These are phyloP conservation scores for Aegotheles bennettii DNA, from an alignment of 2,113 vertebrate genomes.

Conservation along the genomic window DNA sequence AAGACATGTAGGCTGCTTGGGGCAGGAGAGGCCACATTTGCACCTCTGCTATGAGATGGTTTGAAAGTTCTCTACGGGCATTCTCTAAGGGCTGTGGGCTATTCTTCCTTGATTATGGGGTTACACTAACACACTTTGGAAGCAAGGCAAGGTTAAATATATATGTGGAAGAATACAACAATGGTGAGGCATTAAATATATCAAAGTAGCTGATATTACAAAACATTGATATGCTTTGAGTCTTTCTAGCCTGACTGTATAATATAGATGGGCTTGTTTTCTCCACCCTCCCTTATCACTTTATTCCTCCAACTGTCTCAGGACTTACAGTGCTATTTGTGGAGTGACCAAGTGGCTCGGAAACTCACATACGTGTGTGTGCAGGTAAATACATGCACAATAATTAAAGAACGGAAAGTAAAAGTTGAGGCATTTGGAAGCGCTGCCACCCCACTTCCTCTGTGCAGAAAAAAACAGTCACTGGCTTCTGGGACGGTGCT, in stretches of 20 bases:
- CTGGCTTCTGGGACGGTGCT: not conserved
- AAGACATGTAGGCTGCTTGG: fast-evolving
- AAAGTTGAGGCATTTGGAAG: not conserved
- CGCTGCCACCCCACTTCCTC: not conserved
- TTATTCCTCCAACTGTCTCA: not conserved
- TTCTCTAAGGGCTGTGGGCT: not conserved
- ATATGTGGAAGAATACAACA: not conserved
- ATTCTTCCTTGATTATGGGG: not conserved
- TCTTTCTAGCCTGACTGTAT: not conserved
- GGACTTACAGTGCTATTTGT: not conserved
- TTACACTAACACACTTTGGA: no score
- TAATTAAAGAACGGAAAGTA: not conserved
- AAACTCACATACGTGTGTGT: fast-evolving
- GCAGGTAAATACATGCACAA: not conserved
- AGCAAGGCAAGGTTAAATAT: not conserved
- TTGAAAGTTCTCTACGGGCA: not conserved
- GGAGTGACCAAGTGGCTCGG: not conserved
- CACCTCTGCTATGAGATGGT: not conserved
- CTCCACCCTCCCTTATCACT: not conserved
- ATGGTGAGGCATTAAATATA: not conserved
- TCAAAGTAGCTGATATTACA: not conserved
- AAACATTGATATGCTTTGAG: not conserved
- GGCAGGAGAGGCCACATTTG: not conserved
- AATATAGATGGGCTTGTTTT: not conserved
- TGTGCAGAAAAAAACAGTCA: not conserved